Percentiles rank a stretch among this genome's conserved stretches.
Conservation (phyloP, 2,113 vertebrate species). For the Hylia prasina region DNA sequence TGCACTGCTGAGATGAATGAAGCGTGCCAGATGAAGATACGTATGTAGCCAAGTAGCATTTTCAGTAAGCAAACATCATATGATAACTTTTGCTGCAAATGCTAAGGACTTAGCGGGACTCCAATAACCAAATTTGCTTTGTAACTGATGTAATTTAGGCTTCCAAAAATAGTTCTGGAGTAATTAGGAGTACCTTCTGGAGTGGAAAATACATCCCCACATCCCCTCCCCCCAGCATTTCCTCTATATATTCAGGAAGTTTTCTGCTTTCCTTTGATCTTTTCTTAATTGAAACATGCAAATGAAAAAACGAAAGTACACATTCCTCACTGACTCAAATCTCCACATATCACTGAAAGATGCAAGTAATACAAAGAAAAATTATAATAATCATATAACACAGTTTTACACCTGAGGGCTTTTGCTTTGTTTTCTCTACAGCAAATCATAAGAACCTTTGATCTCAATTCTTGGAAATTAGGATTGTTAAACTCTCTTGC, state of each 20-base stretch:
- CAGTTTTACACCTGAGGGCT: neutral
- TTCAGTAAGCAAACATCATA: neutral
- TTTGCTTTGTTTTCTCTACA: neutral
- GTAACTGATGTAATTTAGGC: neutral
- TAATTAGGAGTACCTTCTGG: neutral
- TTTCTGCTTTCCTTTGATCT: neutral
- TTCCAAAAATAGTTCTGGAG: neutral
- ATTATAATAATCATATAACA: neutral
- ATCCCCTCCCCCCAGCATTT: neutral
- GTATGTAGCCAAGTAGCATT: neutral
- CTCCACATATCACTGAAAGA: neutral
- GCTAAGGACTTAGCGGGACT: neutral
- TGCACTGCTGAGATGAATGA: neutral
- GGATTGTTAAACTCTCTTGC: neutral
- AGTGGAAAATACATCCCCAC: neutral
- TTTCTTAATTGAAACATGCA: neutral
- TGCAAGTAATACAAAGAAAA: neutral
- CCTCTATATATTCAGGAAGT: neutral
- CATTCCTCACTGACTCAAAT: neutral
- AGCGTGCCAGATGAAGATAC: neutral
- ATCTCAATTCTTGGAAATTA: neutral
- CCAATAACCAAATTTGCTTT: neutral
- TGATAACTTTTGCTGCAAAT: neutral
- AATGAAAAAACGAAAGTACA: neutral
- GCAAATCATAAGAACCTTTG: neutral